Base-by-base conservation (phyloP, 23 tunicate genomes). In the Ascidia mentula region DNA sequence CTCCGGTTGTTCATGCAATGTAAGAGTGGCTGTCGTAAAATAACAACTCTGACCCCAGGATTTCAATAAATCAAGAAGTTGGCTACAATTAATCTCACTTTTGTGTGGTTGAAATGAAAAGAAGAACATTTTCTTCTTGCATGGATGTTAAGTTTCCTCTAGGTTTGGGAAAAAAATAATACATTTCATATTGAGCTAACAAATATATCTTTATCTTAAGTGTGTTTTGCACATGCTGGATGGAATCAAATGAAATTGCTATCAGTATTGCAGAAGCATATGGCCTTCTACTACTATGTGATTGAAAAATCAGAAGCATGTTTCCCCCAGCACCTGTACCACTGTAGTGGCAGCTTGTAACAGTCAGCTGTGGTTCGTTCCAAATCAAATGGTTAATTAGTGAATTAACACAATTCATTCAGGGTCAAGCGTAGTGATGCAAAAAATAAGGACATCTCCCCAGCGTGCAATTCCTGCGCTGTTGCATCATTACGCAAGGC, bases 381-480 rank as follows among this genome's bases (percentile, higher is more conserved):
- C n/a, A 77, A 79, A 79, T 79, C 82, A 79, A 60, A 79, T 39
- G 35, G 75, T 82, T 45, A 71, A 73, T 82, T 46, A 73, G 45
- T 73, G 69, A 82, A 82, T 82, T 82, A 82, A 69, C 65, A 20
- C 76, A 82, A 46, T 20, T 31, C 84, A 79, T 60, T 79, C 84
- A 79, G 12, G 84, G 83, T 83, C 90, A 86, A 78, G 90, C 90
- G 80, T 73, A 79, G 84, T 79, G 72, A 86, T 85, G 89, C 89
- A 85, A 78, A 79, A 86, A 83, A 73, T 38, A 86, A 86, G 78
- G 69, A 60, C 79, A 42, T 8, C 12, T 33, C 80, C 90, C 90
- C 71, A 59, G 69, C 90, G 90, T 86, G 90, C 90, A 86, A 86
- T 45, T 32, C 69, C 69, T 18, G 39, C 40, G 40, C 22, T 26